Evolutionary conservation across 2,113 vertebrate genomes (phyloP).

Genomic region (Phyllostomus discolor): DNA sequence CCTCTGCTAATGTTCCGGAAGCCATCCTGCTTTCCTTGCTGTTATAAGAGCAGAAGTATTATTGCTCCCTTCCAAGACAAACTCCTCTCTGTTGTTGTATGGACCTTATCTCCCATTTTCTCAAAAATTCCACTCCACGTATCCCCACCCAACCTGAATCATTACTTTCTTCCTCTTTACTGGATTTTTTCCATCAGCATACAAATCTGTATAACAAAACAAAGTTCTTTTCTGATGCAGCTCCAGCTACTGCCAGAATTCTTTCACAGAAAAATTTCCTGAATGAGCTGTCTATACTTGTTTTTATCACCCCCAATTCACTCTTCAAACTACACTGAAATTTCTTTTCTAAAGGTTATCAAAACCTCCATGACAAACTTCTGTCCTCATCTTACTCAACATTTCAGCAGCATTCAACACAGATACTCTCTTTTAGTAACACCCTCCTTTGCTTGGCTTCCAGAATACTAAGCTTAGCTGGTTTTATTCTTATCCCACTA

Average conservation of each 20-base stretch:
- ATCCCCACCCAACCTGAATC: not conserved
- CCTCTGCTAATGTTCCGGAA: not conserved
- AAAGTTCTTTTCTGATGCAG: not conserved
- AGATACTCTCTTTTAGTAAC: not conserved
- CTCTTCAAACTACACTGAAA: not conserved
- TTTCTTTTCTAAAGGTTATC: not conserved
- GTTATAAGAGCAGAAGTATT: not conserved
- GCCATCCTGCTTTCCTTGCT: not conserved
- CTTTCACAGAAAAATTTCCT: not conserved
- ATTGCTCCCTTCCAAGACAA: not conserved
- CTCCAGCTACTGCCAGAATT: not conserved
- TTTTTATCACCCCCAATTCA: not conserved
- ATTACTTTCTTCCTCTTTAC: not conserved
- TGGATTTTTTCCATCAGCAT: not conserved
- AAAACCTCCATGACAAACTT: not conserved
- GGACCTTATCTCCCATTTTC: not conserved
- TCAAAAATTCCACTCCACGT: not conserved
- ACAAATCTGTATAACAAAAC: not conserved
- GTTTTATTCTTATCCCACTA: not conserved
- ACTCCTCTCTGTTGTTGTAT: not conserved
- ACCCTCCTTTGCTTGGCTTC: not conserved
- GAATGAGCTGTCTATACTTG: not conserved
- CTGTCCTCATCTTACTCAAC: not conserved
- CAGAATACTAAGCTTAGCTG: not conserved
- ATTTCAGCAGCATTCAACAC: not conserved